Conservation (phyloP, 37 sponge, comb jelly and placozoan species). For the Agelas oroides region DNA sequence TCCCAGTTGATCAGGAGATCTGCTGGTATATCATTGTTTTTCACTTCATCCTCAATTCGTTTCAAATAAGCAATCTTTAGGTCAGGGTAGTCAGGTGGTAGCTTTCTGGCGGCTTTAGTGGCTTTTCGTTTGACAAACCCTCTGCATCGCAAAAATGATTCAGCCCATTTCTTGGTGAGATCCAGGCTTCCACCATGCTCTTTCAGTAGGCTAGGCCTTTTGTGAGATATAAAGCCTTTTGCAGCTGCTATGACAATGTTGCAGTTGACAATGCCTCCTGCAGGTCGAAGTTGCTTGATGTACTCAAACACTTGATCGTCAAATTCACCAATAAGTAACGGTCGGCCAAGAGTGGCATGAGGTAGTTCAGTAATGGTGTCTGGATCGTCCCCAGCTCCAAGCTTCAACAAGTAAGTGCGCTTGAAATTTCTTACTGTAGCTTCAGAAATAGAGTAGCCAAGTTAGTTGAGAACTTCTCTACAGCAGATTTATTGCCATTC, state of each 20-base stretch:
- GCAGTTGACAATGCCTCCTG: slow-evolving; percentile 37
- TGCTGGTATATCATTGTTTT: background rate
- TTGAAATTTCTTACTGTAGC: background rate
- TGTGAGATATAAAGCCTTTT: slow-evolving; percentile 16
- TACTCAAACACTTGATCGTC: background rate
- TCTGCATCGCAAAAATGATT: slow-evolving; percentile 4
- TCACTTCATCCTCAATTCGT: slow-evolving; percentile 11
- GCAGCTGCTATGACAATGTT: slow-evolving; percentile 33
- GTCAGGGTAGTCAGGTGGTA: slow-evolving; percentile 30
- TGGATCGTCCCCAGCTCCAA: background rate
- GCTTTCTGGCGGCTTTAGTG: slow-evolving; percentile 18
- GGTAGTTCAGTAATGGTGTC: background rate
- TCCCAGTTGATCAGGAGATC: slow-evolving; percentile 20
- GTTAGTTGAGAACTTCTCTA: background rate
- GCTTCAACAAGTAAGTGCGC: background rate
- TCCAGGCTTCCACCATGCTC: slow-evolving; percentile 18
- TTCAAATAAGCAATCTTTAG: slow-evolving; percentile 20
- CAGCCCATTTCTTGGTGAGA: slow-evolving; percentile 12
- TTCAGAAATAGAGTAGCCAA: background rate
- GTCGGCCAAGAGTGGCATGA: background rate
- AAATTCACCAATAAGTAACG: background rate
- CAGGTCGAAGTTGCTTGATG: background rate
- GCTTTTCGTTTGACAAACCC: slow-evolving; percentile 33
- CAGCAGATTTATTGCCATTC: background rate
- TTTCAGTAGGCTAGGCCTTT: slow-evolving; percentile 21